Conservation (phyloP, 2,113 vertebrate species). For the Lota lota region DNA sequence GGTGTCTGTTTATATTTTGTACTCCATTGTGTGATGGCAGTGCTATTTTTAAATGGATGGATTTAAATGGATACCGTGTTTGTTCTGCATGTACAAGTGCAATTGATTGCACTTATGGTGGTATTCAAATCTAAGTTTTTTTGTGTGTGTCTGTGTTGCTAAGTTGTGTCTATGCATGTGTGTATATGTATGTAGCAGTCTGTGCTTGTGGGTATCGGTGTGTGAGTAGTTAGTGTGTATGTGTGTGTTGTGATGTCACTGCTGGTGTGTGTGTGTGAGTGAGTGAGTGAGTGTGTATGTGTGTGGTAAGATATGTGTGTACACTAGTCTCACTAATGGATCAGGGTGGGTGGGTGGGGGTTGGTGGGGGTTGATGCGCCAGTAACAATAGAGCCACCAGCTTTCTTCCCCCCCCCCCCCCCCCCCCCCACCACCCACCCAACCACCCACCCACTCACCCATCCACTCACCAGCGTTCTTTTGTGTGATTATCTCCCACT, state of each 20-base stretch:
- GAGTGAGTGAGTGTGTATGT: not conserved
- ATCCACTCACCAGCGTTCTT: slow-evolving; percentile 18
- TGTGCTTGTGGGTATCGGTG: not conserved
- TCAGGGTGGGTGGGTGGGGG: not conserved
- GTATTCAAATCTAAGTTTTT: not conserved
- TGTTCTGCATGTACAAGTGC: not conserved
- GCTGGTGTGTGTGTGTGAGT: not conserved
- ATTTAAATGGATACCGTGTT: not conserved
- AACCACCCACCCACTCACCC: slow-evolving; percentile 27
- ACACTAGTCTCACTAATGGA: slow-evolving; percentile 26
- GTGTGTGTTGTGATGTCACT: not conserved
- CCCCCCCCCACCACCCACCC: slow-evolving; percentile 22
- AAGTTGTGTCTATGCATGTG: not conserved
- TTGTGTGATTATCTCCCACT: slow-evolving; percentile 59
- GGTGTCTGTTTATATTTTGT: not conserved
- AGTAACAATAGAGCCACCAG: slow-evolving; percentile 57
- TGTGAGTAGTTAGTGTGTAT: not conserved
- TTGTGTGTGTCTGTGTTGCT: slow-evolving; percentile 6
- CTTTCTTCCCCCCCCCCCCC: slow-evolving; percentile 23
- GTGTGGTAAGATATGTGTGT: not conserved
- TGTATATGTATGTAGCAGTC: not conserved
- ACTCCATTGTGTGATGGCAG: not conserved
- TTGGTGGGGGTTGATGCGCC: slow-evolving; percentile 39
- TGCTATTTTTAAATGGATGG: not conserved
- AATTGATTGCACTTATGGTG: too few species aligned